Conservation (phyloP, 2,797 vertebrate species). For the Megaceryle alcyon region DNA sequence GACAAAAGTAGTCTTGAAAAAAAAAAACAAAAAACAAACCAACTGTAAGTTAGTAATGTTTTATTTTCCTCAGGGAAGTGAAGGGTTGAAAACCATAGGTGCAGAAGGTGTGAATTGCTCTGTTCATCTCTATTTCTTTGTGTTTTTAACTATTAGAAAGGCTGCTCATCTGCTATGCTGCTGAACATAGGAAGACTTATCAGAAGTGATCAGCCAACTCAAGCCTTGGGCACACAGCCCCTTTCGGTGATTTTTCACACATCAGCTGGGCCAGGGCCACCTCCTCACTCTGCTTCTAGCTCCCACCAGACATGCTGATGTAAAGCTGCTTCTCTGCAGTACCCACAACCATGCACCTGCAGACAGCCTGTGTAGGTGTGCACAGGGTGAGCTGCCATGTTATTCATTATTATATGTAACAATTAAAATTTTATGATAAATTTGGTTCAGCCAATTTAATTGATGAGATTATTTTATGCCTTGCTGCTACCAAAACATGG, state of each 20-base stretch:
- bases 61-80: background rate
- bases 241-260: background rate
- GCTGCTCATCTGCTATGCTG: background rate
- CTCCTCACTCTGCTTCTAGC: background rate
- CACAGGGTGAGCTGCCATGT: background rate
- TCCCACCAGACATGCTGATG: background rate
- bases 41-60: background rate
- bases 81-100: background rate
- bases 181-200: background rate
- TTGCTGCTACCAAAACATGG: background rate
- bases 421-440: background rate
- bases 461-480: background rate
- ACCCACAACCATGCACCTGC: fast-evolving
- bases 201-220: background rate
- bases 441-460: background rate
- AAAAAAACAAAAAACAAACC: background rate
- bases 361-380: fast-evolving
- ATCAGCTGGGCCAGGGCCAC: background rate
- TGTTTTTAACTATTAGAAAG: background rate
- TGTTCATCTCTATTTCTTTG: background rate
- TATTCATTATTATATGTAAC: background rate
- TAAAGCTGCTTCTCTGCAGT: background rate
- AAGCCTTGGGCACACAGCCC: background rate
- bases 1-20: background rate
- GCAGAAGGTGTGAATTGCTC: background rate